These are phyloP conservation scores for Poeciliopsis prolifica DNA, from an alignment of 2,113 vertebrate species.

Conservation along the genomic window DNA sequence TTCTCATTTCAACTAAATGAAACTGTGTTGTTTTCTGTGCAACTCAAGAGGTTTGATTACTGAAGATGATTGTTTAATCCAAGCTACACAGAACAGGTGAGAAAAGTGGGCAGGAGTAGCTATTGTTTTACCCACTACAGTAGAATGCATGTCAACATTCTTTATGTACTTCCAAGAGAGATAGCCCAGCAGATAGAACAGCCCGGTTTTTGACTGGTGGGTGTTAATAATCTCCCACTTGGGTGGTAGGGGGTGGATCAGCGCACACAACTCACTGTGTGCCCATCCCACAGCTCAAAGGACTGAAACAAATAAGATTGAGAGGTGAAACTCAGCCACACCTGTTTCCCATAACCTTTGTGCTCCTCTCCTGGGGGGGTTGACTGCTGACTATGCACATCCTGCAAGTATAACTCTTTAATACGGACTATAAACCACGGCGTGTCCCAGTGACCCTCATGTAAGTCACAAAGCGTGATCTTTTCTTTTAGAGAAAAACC, in stretches of 20 bases:
- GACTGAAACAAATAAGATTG: slow-evolving; percentile 63
- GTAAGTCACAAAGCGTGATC: slow-evolving; percentile 38
- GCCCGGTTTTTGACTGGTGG: slow-evolving; percentile 50
- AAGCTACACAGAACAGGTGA: slow-evolving; percentile 3
- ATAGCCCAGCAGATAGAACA: slow-evolving; percentile 22
- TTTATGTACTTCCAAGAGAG: slow-evolving; percentile 22
- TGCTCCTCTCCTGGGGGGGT: slow-evolving; percentile 55
- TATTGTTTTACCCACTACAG: slow-evolving; percentile 8
- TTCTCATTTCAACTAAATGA: neutral
- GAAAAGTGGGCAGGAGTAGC: slow-evolving; percentile 3
- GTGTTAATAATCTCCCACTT: slow-evolving; percentile 69
- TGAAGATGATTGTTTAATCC: slow-evolving; percentile 1
- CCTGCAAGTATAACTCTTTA: slow-evolving; percentile 57
- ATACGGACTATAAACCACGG: slow-evolving; percentile 52
- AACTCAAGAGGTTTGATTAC: slow-evolving; percentile 1
- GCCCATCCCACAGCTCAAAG: slow-evolving; percentile 64
- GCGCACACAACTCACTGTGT: slow-evolving; percentile 49
- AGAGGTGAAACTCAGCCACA: slow-evolving; percentile 58
- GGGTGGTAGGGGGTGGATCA: slow-evolving; percentile 63
- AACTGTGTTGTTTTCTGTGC: slow-evolving; percentile 3
- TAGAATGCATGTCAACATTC: slow-evolving; percentile 5
- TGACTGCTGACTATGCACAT: slow-evolving; percentile 66
- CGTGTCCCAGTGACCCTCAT: slow-evolving; percentile 48
- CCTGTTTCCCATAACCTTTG: slow-evolving; percentile 76
- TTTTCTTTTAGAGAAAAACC: slow-evolving; percentile 54